These are phyloP conservation scores for Drosophila bocki DNA, from an alignment of 1,140 invertebrate species.

Conservation along the genomic window DNA sequence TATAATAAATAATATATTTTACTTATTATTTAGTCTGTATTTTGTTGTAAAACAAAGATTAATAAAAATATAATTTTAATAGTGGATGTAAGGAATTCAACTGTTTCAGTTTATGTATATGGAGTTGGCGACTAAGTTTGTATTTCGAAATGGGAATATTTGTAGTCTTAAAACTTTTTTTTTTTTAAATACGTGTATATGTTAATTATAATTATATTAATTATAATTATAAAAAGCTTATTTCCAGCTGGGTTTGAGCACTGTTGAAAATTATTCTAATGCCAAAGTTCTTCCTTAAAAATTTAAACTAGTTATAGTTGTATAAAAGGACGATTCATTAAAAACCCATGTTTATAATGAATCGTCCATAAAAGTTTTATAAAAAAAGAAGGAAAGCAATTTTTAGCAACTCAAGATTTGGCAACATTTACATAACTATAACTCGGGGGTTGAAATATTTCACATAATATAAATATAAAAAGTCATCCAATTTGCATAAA, in stretches of 20 bases:
- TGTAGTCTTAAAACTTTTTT: not conserved
- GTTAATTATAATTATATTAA: too few species aligned
- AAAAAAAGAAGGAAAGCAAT: too few species aligned
- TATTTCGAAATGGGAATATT: slow-evolving; percentile 3
- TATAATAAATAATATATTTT: slow-evolving; percentile 83
- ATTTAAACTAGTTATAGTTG: not conserved
- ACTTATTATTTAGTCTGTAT: slow-evolving; percentile 84
- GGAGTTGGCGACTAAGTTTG: not conserved
- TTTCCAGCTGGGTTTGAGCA: not conserved
- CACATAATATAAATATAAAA: too few species aligned
- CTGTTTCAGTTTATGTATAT: slow-evolving; percentile 20
- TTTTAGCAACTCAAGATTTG: too few species aligned
- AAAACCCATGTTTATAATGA: not conserved
- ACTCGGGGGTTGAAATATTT: too few species aligned
- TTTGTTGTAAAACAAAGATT: slow-evolving; percentile 81
- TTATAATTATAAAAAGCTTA: not conserved
- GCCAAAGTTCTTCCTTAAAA: not conserved
- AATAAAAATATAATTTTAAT: slow-evolving; percentile 80
- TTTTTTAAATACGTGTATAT: not conserved
- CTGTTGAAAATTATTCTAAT: not conserved
- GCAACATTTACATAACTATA: too few species aligned
- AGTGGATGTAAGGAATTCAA: slow-evolving; percentile 45
- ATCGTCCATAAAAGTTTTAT: not conserved
- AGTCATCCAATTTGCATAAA: not conserved
- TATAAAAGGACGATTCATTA: not conserved